Base-by-base conservation (phyloP, 2,888 invertebrate species). In the Cheilosia grossa region DNA sequence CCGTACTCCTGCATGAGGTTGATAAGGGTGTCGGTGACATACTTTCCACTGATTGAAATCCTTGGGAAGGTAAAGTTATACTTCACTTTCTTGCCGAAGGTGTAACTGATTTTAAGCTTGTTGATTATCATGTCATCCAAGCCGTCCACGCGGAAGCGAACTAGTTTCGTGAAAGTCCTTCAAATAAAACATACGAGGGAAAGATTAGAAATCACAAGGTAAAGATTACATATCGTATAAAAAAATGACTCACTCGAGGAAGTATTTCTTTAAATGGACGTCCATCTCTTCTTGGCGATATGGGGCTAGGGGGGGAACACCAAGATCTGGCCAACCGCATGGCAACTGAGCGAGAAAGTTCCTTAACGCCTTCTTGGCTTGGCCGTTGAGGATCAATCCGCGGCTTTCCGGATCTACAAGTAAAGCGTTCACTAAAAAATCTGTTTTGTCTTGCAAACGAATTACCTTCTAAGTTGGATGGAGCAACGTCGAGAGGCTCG, bases 61-160 rank as follows among this genome's bases (percentile, higher is more conserved):
- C 87, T 53, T 15, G 80, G 87, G 61, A 90, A 89, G 6, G 78
- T 86, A 21, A 91, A 88, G 74, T 89, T 88, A 85, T 88, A 91
- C 61, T 89, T 86, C 4, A 91, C 90, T 72, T 89, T 90, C 78
- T 91, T 89, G 53, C 42, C 89, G 30, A 90, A 89, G 15, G 89
- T 88, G 37, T 89, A 90, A 82, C 88, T 89, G 47, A 91, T 85
- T 73, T 89, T 89, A 5, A 91, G 56, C 82, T 91, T 88, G 33
- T 89, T 89, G 47, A 91, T 88, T 49, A 88, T 63, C 88, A 91
- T 87, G 0, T 78, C 33, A 3, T 91, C 88, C 53, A 91, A 73
- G 13, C 91, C 91, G 82, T 91, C 91, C 19, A 91, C 88, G 13
- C 90, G 90, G 82, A 91, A 90, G 30, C 89, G 90, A 21, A 89